Evolutionary conservation across 1,140 invertebrate species (phyloP), one percentile per base, ranked within the genome.

Genomic region (Hypsibius dujardini): DNA sequence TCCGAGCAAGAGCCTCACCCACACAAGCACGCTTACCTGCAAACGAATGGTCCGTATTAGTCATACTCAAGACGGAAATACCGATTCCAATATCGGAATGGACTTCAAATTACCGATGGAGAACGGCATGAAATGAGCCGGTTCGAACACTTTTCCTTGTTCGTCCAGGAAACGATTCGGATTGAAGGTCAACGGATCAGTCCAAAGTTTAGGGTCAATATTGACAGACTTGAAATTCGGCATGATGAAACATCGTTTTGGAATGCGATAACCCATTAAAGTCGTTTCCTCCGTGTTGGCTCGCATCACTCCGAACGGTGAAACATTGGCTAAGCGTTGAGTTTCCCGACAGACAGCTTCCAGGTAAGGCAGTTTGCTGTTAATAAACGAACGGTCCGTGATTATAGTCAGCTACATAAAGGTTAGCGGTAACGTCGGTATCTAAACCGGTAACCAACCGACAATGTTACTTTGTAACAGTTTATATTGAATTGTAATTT

Each of bases 1-100:
- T 89, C 72, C 82, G 83, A 1, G 88, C 89, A 56, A 93, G 77
- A 75, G 90, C 88, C 73, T 93, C 89, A 1, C 90, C 90, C 0
- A 90, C 83, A 78, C 90, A 93, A 80, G 88, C 86, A 47, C 89
- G 82, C 77, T 90, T 89, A 56, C 90, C 88, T 90, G 73, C 72
- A 80, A 79, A 50, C 73, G 7, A 56, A 56, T 7, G 7, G n/a
- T 56, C 50, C 50, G n/a, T n/a, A 56, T 56, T n/a, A 7, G 50
- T 7, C 50, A 56, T 7, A n/a, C 50, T 56, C 7, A n/a, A n/a
- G 7, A n/a, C n/a, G 50, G 7, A 7, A n/a, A 56, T 7, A 56
- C 7, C 50, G 7, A 56, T 7, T 7, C 50, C n/a, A n/a, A n/a
- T n/a, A n/a, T n/a, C n/a, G n/a, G n/a, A n/a, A 71, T 74, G 7